Percentiles rank a stretch among this genome's conserved stretches.
Evolutionary conservation across 1,140 invertebrate species (phyloP).

Genomic region (Fopius arisanus): DNA sequence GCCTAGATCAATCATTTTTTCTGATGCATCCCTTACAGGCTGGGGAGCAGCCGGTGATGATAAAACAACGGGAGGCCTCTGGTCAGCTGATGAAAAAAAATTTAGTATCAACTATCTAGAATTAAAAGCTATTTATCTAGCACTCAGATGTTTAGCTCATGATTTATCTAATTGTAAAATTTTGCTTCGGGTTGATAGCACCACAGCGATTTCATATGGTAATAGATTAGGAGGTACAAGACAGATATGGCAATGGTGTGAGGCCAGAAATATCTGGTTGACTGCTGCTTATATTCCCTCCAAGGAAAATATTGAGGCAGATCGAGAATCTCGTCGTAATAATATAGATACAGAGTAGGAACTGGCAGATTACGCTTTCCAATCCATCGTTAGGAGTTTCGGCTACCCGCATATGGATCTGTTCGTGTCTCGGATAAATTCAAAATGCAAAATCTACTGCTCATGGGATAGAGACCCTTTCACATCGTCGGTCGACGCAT

Average conservation of each 20-base stretch:
- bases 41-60: neutral
- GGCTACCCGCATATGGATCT: constrained; percentile 24
- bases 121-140: neutral
- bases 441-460: constrained; percentile 15
- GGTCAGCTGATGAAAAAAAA: neutral
- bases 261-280: constrained; percentile 35
- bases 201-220: neutral
- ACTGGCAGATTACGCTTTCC: constrained; percentile 17
- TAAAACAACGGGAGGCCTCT: neutral
- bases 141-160: neutral
- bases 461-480: constrained; percentile 18
- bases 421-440: constrained; percentile 23
- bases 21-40: neutral
- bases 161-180: constrained; percentile 16
- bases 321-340: constrained; percentile 35
- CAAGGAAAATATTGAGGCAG: constrained; percentile 38
- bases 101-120: neutral
- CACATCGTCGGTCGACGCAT: constrained; percentile 19
- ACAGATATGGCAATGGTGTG: constrained; percentile 47
- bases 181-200: neutral
- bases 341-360: constrained; percentile 30
- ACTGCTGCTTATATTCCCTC: constrained; percentile 42
- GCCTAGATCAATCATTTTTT: neutral
- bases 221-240: neutral
- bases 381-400: constrained; percentile 36